Evolutionary conservation across 1,140 invertebrate species (phyloP).

Genomic region (Oppia nitens): DNA sequence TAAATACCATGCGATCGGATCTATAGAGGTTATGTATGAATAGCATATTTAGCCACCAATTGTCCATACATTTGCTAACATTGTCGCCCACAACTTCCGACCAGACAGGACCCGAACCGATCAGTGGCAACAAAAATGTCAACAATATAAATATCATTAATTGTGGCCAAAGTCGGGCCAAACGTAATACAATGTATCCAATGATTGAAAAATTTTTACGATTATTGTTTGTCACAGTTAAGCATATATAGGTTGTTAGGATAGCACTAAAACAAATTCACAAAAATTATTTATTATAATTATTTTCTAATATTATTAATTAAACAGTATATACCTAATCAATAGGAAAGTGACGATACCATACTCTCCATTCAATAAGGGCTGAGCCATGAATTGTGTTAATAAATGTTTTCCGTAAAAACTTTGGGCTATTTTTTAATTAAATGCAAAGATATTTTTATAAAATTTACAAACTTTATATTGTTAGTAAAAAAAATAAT

Average conservation of each 20-base stretch:
- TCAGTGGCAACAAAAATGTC: neutral
- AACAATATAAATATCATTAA: conserved; percentile 6
- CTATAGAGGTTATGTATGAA: conserved; percentile 1
- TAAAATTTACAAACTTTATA: neutral
- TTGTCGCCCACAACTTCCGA: neutral
- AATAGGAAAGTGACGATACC: conserved; percentile 17
- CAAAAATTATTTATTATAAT: no score
- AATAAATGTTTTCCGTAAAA: neutral
- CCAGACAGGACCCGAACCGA: conserved; percentile 1
- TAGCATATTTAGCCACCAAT: conserved; percentile 15
- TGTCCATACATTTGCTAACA: conserved; percentile 6
- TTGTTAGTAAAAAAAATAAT: neutral
- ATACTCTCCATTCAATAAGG: conserved; percentile 1
- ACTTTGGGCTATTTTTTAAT: neutral
- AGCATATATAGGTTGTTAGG: conserved; percentile 14
- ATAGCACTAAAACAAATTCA: conserved; percentile 11
- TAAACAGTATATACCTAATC: neutral
- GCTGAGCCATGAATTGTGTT: neutral
- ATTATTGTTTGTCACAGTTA: conserved; percentile 8
- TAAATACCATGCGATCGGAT: neutral
- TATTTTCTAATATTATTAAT: no score
- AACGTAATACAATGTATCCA: neutral
- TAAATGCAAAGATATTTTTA: neutral
- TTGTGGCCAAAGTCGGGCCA: neutral
- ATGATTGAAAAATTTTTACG: conserved; percentile 7